Evolutionary conservation across 2,888 invertebrate genomes (phyloP), one percentile per base, ranked within the genome.

Genomic region (Escarpia spicata): DNA sequence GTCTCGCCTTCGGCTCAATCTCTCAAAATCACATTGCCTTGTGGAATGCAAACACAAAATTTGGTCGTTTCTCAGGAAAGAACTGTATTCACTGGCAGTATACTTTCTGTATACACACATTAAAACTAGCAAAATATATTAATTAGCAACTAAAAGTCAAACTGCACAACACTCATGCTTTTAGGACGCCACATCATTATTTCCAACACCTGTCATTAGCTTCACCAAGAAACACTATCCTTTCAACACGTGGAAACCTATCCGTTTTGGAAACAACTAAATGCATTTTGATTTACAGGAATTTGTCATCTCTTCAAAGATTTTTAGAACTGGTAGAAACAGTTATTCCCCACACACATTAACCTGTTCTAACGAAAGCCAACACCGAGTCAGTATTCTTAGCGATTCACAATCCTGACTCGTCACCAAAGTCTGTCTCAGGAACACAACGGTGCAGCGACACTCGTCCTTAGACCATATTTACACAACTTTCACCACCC

Each of bases 21-120:
- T 52, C 52, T 52, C 52, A 12, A 26, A 26, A 75, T 26, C 19
- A 19, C 26, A 75, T 4, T 75, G 75, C 75, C 75, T 26, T 75
- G n/a, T 75, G 75, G 75, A 75, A 75, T 75, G 75, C 75, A 75
- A n/a, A 75, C 75, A 75, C 75, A 75, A 75, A n/a, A 26, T 75
- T 75, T 75, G 75, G 75, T 75, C 26, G n/a, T 75, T 75, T 75
- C 75, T 75, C 75, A 2, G 26, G 75, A 26, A 26, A 75, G 75
- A 75, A 75, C 75, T 3, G 75, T 75, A 75, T 75, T 75, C 75
- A 4, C 19, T 75, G 75, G 75, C 75, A 75, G 75, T 75, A 75
- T 26, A n/a, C 19, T 75, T n/a, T 19, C 6, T 26, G 19, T 10
- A 26, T 2, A 19, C 26, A 26, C 26, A 75, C 75, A 75, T 75